phyloP scores from a whole-genome alignment of 1,140 invertebrate genomes.

The Samia ricini region DNA sequence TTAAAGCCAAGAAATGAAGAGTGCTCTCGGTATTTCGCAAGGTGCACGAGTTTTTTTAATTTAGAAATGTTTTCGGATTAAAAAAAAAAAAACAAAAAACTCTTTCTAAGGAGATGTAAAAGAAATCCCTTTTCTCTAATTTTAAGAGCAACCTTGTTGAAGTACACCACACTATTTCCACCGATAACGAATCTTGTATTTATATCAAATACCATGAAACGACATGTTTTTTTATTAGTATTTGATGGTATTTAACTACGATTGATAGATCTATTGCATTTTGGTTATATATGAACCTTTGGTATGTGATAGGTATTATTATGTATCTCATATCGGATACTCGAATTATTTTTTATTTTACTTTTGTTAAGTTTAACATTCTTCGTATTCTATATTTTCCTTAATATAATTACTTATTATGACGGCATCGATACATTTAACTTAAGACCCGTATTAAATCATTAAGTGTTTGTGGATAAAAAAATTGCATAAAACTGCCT shows the following conservation, averaged over 20 bases:
- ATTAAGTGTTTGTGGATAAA: too few relatives aligned
- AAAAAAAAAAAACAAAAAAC: background rate
- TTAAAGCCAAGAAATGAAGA: constrained; percentile 55
- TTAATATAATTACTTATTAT: too few relatives aligned
- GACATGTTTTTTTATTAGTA: background rate
- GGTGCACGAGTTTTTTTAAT: constrained; percentile 58
- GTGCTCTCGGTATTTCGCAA: constrained; percentile 63
- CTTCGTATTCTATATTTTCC: too few relatives aligned
- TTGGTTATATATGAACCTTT: background rate
- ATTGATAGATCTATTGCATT: background rate
- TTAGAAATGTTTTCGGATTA: background rate
- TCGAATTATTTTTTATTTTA: background rate
- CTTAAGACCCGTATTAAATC: too few relatives aligned
- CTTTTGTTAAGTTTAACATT: too few relatives aligned
- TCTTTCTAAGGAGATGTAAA: background rate
- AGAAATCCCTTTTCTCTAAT: background rate
- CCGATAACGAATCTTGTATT: background rate
- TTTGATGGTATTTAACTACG: background rate
- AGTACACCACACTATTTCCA: background rate
- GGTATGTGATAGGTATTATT: background rate
- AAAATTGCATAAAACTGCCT: too few relatives aligned
- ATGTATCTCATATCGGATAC: background rate
- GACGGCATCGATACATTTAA: too few relatives aligned
- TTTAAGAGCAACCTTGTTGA: background rate
- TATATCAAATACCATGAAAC: background rate